phyloP scores from a whole-genome alignment of 2,888 invertebrate species.

The Octonoba sinensis region DNA sequence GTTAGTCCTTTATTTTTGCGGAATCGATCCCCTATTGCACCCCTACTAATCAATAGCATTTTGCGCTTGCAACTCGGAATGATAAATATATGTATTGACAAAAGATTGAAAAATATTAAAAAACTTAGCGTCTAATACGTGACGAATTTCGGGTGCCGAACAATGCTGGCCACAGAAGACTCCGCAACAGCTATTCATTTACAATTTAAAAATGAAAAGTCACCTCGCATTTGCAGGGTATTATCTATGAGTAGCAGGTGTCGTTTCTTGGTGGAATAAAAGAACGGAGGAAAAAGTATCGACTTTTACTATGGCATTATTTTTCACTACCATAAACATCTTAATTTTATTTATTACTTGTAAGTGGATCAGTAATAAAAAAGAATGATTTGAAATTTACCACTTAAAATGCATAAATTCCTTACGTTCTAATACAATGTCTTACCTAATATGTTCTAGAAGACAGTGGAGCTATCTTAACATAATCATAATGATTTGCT shows the following conservation, averaged over 20 bases:
- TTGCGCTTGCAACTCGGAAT: constrained; percentile 2
- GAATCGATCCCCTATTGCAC: constrained; percentile 28
- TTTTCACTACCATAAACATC: too few relatives aligned
- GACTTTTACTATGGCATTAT: too few relatives aligned
- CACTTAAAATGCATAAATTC: too few relatives aligned
- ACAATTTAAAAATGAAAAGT: constrained; percentile 47
- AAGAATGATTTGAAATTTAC: too few relatives aligned
- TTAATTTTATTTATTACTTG: too few relatives aligned
- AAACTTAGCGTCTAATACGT: constrained; percentile 17
- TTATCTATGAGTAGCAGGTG: constrained; percentile 30
- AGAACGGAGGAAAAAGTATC: neutral
- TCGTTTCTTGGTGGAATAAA: constrained; percentile 10
- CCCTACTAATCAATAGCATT: constrained; percentile 28
- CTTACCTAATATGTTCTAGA: too few relatives aligned
- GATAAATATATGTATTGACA: constrained; percentile 49
- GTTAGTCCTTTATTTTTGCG: constrained; percentile 35
- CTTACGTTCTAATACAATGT: too few relatives aligned
- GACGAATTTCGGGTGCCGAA: constrained; percentile 11
- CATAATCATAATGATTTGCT: too few relatives aligned
- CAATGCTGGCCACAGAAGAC: constrained; percentile 4
- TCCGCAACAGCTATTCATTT: constrained; percentile 41
- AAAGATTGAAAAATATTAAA: constrained; percentile 50
- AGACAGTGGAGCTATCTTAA: too few relatives aligned
- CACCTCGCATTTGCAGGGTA: neutral
- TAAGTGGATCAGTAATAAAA: too few relatives aligned